Conservation (phyloP, 2,797 vertebrate species). For the Poecilia picta region DNA sequence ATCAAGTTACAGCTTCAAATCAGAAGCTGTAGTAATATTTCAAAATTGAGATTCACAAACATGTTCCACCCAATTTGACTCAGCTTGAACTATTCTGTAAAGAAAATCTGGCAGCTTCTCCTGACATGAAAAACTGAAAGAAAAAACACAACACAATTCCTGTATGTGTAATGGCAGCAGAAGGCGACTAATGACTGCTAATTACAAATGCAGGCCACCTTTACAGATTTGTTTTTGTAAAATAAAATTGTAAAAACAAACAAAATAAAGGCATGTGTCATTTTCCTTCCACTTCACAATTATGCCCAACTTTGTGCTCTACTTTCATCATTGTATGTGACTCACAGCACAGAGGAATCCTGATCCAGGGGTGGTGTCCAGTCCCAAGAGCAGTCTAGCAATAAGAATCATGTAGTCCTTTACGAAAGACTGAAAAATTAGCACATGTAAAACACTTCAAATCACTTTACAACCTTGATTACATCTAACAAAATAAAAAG, state of each 20-base stretch:
- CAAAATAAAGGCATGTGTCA: background rate
- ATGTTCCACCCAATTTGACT: background rate
- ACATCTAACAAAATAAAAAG: background rate
- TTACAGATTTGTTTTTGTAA: background rate
- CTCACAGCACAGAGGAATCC: constrained; percentile 87
- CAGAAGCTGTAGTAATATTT: background rate
- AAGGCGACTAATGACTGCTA: background rate
- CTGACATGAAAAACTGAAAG: background rate
- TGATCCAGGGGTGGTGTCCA: constrained; percentile 86
- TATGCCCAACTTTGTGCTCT: background rate
- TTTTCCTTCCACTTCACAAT: background rate
- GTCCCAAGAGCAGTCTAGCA: constrained; percentile 82
- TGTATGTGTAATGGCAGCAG: background rate
- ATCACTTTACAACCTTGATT: background rate
- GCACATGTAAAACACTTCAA: constrained; percentile 24
- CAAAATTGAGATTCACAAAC: background rate
- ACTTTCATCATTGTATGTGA: constrained; percentile 15
- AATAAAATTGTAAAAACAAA: no score
- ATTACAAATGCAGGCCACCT: background rate
- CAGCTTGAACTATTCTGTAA: background rate
- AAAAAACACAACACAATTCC: background rate
- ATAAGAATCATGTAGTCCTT: constrained; percentile 90
- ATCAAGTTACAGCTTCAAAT: background rate
- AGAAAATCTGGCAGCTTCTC: background rate
- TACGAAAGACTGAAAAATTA: constrained; percentile 82